Evolutionary conservation across 1,140 invertebrate species (phyloP), one percentile per base, ranked within the genome.

Genomic region (Doryteuthis pealeii): DNA sequence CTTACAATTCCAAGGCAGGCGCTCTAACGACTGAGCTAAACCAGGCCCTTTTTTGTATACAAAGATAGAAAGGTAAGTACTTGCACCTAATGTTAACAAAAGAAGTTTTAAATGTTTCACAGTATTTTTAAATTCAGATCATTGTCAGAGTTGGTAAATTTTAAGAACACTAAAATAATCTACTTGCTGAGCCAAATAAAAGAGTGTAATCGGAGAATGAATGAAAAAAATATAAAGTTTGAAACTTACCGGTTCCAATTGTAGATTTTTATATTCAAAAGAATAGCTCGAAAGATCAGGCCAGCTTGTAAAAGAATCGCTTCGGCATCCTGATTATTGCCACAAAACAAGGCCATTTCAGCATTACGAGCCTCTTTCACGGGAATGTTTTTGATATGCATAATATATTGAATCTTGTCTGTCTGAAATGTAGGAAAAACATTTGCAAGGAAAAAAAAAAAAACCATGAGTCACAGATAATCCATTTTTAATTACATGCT

Each of bases 351-450:
- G 0, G 93, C 91, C 86, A 94, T 93, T 86, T 94, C 93, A n/a
- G 95, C 94, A 83, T 92, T 90, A 82, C 92, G 91, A 71, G 93
- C 87, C 72, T 91, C 90, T 74, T 90, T 89, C n/a, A 88, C 82
- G 26, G 89, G 88, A 32, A 91, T 87, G 72, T 90, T 85, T 86
- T 95, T 94, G 31, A 97, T 92, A 80, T 95, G 91, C 83, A 93
- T 92, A 72, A 98, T 93, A 84, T 95, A 96, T 80, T 93, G 91
- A 0, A 98, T 96, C 91, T 97, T 97, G 81, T 98, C 95, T 67
- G 92, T 93, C 90, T 90, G 73, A 32, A 79, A 77, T n/a, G n/a
- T n/a, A 28, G 58, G 74, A 58, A 73, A 71, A 70, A 49, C 33
- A 71, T n/a, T 35, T 32, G 18, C 35, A 32, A 70, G 28, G 35